Base-by-base conservation (phyloP, 2,888 invertebrate species). In the Volucella inflata region DNA sequence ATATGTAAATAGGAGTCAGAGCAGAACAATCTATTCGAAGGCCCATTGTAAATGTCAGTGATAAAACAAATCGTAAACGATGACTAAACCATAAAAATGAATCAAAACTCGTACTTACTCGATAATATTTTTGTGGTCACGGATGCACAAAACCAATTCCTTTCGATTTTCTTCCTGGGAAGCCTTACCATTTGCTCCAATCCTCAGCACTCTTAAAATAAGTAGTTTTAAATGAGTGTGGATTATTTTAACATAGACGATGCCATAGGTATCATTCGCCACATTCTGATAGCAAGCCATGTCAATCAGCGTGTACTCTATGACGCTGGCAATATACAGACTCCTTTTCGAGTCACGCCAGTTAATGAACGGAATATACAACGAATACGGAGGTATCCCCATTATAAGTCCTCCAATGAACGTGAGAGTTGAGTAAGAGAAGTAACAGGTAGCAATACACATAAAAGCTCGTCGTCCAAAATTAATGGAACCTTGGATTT, bases 291-390 rank as follows among this genome's bases (percentile, higher is more conserved):
- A 88, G 67, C 89, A 88, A 3, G 89, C 88, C 4, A 89, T 88
- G 40, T 74, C 14, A 75, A 90, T 88, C 59, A 87, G 87, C 42
- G 88, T 75, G 9, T 87, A 89, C 57, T 90, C 90, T 2, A 90
- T n/a, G 0, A 74, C 46, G 2, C 88, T 77, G 57, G 89, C 89
- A 3, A 90, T 38, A 40, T 70, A 87, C 38, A 88, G 88, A 3
- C 88, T 87, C 50, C 60, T 44, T 0, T 44, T 14, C 10, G 87
- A 85, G 9, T 87, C 87, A 0, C 78, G 87, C 90, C 90, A 90
- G 40, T 90, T 87, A 48, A 90, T n/a, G 38, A 83, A 68, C 2
- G 90, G 90, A 79, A 89, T 89, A 53, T 88, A 90, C 60, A 88
- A 85, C 70, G 89, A 89, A 74, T 89, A 90, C 0, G 88, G 88